phyloP scores from a whole-genome alignment of 2,113 vertebrate genomes.

The Lophura nycthemera region DNA sequence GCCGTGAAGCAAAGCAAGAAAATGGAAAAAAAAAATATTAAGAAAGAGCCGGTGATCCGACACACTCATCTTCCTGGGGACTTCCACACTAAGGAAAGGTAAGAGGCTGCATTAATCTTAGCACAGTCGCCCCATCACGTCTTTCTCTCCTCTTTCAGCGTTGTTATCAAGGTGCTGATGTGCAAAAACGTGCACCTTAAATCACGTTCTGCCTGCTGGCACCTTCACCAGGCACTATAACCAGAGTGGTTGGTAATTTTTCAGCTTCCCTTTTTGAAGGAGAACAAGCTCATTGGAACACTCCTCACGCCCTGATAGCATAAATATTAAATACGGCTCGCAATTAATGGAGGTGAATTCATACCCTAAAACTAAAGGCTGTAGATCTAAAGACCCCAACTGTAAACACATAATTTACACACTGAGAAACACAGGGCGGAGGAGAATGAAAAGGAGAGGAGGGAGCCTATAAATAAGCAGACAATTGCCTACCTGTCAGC shows the following conservation, averaged over 20 bases:
- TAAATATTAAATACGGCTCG: not conserved
- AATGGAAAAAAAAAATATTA: not conserved
- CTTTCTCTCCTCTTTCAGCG: not conserved
- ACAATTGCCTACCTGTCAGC: not conserved
- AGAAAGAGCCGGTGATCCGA: not conserved
- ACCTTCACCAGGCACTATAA: not conserved
- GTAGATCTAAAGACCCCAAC: not conserved
- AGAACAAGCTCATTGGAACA: not conserved
- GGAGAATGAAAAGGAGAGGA: not conserved
- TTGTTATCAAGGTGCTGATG: not conserved
- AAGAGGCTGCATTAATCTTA: not conserved
- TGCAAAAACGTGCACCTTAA: conserved; percentile 26
- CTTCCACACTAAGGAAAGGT: not conserved
- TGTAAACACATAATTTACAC: not conserved
- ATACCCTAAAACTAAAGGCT: not conserved
- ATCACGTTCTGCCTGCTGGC: not conserved
- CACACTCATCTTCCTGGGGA: not conserved
- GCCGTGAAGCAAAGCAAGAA: not conserved
- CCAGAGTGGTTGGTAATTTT: not conserved
- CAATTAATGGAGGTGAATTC: conserved; percentile 14
- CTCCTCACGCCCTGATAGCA: conserved; percentile 3
- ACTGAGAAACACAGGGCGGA: not conserved
- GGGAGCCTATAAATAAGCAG: not conserved
- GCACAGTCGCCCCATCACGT: not conserved
- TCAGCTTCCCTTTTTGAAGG: not conserved